These are phyloP conservation scores for Eupeodes corollae DNA, from an alignment of 1,140 invertebrate species.

Conservation along the genomic window DNA sequence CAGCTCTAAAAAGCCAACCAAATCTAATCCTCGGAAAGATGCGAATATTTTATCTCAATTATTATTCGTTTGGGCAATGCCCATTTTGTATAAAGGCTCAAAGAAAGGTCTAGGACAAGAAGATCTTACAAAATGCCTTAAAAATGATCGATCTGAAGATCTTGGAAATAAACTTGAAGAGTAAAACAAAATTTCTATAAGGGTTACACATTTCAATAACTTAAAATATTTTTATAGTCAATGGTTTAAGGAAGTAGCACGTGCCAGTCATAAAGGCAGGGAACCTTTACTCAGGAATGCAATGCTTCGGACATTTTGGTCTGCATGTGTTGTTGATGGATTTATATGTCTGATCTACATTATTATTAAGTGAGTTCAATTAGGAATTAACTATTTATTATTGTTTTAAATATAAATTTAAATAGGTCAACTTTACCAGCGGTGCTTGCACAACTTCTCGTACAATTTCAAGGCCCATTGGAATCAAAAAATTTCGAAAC, in stretches of 20 bases:
- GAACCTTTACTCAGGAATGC: slow-evolving; percentile 38
- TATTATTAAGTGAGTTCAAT: slow-evolving; percentile 35
- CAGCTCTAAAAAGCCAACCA: slow-evolving; percentile 27
- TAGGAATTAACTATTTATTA: not conserved
- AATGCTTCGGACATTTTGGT: slow-evolving; percentile 36
- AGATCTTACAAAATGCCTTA: slow-evolving; percentile 32
- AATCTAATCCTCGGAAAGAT: slow-evolving; percentile 26
- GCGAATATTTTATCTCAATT: slow-evolving; percentile 35
- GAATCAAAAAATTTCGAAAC: no score
- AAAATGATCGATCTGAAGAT: slow-evolving; percentile 29
- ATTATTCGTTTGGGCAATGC: slow-evolving; percentile 35
- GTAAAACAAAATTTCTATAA: slow-evolving; percentile 15
- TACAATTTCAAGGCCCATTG: slow-evolving; percentile 27
- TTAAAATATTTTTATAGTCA: slow-evolving; percentile 35
- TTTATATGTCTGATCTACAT: slow-evolving; percentile 35
- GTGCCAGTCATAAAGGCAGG: slow-evolving; percentile 23
- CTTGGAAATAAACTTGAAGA: slow-evolving; percentile 34
- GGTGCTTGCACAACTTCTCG: slow-evolving; percentile 36
- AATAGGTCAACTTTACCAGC: slow-evolving; percentile 39
- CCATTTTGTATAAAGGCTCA: slow-evolving; percentile 29
- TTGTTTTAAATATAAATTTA: slow-evolving; percentile 4
- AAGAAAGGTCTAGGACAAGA: slow-evolving; percentile 25
- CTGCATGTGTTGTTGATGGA: slow-evolving; percentile 38
- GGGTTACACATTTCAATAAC: not conserved
- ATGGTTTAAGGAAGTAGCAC: slow-evolving; percentile 41